These are phyloP conservation scores for Crypturellus tataupa DNA, from an alignment of 2,797 vertebrate genomes.

Conservation along the genomic window DNA sequence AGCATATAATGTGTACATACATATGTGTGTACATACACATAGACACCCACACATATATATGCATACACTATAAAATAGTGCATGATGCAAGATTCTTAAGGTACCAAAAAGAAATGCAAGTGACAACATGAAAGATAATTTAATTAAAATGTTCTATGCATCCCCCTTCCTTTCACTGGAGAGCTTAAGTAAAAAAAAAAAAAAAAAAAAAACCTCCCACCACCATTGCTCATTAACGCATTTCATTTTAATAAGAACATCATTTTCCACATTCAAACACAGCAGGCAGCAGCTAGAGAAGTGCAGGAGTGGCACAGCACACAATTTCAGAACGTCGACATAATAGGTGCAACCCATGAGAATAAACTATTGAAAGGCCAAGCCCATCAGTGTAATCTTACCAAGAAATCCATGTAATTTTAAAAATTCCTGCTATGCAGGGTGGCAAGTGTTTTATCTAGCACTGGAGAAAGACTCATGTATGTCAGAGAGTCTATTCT, in stretches of 20 bases:
- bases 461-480: not conserved
- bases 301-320: not conserved
- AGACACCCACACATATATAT: too few species aligned
- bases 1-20: not conserved
- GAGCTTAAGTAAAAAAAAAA: not conserved
- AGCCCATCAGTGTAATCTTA: not conserved
- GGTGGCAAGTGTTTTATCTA: not conserved
- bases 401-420: accelerated
- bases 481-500: not conserved
- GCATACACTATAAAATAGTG: accelerated
- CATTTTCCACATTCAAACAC: not conserved
- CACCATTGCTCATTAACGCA: not conserved
- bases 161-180: not conserved
- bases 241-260: not conserved
- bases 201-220: not conserved
- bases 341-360: accelerated
- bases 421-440: not conserved
- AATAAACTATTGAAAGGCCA: not conserved
- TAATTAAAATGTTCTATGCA: not conserved
- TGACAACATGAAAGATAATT: not conserved
- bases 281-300: not conserved
- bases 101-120: not conserved
- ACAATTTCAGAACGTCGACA: not conserved
- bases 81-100: accelerated
- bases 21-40: not conserved